Percentiles rank a stretch among this genome's conserved stretches.
Conservation (phyloP, 2,797 vertebrate genomes). For the Urophycis tenuis region DNA sequence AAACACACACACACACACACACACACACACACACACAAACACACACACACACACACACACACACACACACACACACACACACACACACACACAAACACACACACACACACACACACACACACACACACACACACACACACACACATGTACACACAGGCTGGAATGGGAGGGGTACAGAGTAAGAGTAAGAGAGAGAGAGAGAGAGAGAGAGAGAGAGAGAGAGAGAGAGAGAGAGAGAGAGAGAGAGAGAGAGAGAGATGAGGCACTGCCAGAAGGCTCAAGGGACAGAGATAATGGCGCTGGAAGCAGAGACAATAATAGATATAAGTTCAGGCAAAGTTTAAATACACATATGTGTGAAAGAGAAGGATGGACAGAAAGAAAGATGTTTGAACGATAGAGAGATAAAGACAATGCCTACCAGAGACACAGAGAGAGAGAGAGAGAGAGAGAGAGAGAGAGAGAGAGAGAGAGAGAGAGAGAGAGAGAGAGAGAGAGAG, state of each 20-base stretch:
- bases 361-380: neutral
- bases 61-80: neutral
- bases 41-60: neutral
- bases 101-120: neutral
- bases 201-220: neutral
- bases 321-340: conserved; percentile 8
- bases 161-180: neutral
- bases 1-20: too few species aligned
- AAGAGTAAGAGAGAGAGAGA: neutral
- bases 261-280: neutral
- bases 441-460: too few species aligned
- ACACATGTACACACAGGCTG: neutral
- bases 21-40: too few species aligned
- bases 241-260: neutral
- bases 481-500: neutral
- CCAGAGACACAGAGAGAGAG: too few species aligned
- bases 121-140: conserved; percentile 1
- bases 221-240: neutral
- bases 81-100: neutral
- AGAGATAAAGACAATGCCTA: neutral
- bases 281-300: neutral
- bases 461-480: neutral
- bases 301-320: neutral
- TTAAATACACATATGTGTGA: neutral
- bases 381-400: neutral